Base-by-base conservation (phyloP, 2,113 vertebrate species). In the Baryphthengus martii region DNA sequence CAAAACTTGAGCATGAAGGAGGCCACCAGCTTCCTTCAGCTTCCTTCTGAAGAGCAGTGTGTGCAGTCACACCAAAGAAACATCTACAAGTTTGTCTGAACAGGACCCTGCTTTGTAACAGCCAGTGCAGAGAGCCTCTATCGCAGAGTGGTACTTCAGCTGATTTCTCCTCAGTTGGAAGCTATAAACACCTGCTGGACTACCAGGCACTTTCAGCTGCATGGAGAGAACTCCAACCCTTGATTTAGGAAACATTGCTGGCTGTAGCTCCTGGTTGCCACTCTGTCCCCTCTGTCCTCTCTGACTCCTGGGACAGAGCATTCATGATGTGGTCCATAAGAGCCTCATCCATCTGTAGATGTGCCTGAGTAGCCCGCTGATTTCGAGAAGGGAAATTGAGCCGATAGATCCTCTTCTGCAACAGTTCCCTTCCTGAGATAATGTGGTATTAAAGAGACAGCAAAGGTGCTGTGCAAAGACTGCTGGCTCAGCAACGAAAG, bases 121-220 rank as follows among this genome's bases (percentile, higher is more conserved):
- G 52, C 40, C 21, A 4, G 44, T 0, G 25, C 12, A 4, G 62
- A n/a, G 35, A 21, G 16, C 17, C 59, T 61, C n/a, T 29, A 1
- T 7, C 62, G 42, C 61, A 75, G 78, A 5, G n/a, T n/a, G 52
- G 35, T 56, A 2, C 72, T 88, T 71, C 0, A 77, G 40, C 40
- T 52, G 81, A 19, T 50, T 84, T 39, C 37, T 86, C 17, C 26
- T 92, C 67, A 49, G 62, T 72, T 87, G 80, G 76, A 67, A 89
- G 49, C 42, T 40, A 10, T 33, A 45, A 84, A 74, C 17, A 25
- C 17, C 63, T 70, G 40, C 58, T 42, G 62, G 73, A 20, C 47
- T 52, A 21, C 18, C 13, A 35, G 40, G 68, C 50, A 4, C 50
- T 80, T 58, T 37, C 53, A 70, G 68, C 68, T 62, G 65, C 28